Evolutionary conservation across 2,888 invertebrate genomes (phyloP).

Genomic region (Dusona sp.): DNA sequence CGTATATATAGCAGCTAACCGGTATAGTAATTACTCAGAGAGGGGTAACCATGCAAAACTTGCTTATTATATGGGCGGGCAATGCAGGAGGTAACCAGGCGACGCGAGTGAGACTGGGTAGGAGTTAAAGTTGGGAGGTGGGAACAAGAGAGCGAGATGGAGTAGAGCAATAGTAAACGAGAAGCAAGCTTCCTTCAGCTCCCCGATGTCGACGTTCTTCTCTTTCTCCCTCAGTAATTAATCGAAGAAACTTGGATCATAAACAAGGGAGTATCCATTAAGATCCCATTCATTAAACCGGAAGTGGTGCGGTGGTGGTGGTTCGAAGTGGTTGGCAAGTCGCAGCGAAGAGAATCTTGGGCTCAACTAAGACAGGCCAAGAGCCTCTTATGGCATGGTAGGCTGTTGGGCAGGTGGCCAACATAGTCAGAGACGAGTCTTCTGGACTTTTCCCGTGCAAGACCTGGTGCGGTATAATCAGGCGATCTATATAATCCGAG

Average conservation of each 20-base stretch:
- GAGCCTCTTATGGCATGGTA: slow-evolving; percentile 41
- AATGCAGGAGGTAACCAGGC: slow-evolving; percentile 58
- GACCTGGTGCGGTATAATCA: slow-evolving; percentile 8
- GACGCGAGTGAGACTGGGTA: slow-evolving; percentile 53
- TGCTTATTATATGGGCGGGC: slow-evolving; percentile 68
- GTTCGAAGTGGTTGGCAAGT: slow-evolving; percentile 41
- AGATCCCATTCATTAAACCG: slow-evolving; percentile 80
- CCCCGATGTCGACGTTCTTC: slow-evolving; percentile 51
- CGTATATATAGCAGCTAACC: slow-evolving; percentile 28
- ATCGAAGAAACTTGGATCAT: slow-evolving; percentile 81
- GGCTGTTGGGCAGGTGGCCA: slow-evolving; percentile 63
- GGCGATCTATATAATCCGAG: slow-evolving; percentile 2
- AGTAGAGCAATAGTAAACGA: slow-evolving; percentile 11
- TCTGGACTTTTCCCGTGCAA: slow-evolving; percentile 32
- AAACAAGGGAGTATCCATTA: slow-evolving; percentile 81
- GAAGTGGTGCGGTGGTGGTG: slow-evolving; percentile 73
- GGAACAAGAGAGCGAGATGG: slow-evolving; percentile 39
- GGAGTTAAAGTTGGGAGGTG: slow-evolving; percentile 46
- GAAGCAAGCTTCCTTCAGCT: slow-evolving; percentile 26
- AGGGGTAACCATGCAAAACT: slow-evolving; percentile 60
- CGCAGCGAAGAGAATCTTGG: slow-evolving; percentile 31
- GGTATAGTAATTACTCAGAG: slow-evolving; percentile 8
- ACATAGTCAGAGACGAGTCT: slow-evolving; percentile 38
- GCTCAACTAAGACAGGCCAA: slow-evolving; percentile 44
- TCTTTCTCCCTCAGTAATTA: slow-evolving; percentile 75